Evolutionary conservation across 2,113 vertebrate genomes (phyloP).

Genomic region (Falco punctatus): DNA sequence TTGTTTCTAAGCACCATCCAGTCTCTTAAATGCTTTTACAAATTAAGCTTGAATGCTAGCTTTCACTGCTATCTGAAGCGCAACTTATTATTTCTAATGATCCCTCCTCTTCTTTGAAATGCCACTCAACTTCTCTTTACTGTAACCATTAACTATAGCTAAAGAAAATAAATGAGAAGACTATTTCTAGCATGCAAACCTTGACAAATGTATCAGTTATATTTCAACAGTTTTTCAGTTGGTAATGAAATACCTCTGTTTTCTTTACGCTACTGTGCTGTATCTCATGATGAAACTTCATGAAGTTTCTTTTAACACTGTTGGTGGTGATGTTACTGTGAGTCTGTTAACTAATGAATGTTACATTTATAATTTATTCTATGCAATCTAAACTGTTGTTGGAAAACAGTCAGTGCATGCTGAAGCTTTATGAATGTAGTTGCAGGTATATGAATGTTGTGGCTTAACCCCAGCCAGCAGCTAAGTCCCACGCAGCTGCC

Average conservation of each 20-base stretch:
- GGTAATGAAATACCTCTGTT: neutral
- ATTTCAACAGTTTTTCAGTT: neutral
- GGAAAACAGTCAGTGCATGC: neutral
- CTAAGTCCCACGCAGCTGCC: too few species aligned
- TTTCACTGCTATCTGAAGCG: neutral
- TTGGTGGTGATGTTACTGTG: neutral
- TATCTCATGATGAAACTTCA: neutral
- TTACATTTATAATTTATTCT: slow-evolving; percentile 36
- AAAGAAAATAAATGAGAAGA: slow-evolving; percentile 14
- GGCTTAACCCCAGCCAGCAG: too few species aligned
- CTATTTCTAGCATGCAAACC: neutral
- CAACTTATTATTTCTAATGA: slow-evolving; percentile 18
- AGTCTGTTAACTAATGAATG: neutral
- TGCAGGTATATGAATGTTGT: neutral
- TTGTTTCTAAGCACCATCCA: slow-evolving; percentile 13
- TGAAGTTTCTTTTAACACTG: slow-evolving; percentile 8
- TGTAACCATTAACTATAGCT: neutral
- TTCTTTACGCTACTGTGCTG: neutral
- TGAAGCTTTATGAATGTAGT: neutral
- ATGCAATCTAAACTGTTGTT: neutral
- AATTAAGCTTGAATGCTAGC: slow-evolving; percentile 10
- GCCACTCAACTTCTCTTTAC: slow-evolving; percentile 23
- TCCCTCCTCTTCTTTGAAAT: slow-evolving; percentile 38
- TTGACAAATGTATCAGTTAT: slow-evolving; percentile 11
- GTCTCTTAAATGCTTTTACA: slow-evolving; percentile 17